Evolutionary conservation across 2,888 invertebrate genomes (phyloP).

Genomic region (Sclerodermus sp.): DNA sequence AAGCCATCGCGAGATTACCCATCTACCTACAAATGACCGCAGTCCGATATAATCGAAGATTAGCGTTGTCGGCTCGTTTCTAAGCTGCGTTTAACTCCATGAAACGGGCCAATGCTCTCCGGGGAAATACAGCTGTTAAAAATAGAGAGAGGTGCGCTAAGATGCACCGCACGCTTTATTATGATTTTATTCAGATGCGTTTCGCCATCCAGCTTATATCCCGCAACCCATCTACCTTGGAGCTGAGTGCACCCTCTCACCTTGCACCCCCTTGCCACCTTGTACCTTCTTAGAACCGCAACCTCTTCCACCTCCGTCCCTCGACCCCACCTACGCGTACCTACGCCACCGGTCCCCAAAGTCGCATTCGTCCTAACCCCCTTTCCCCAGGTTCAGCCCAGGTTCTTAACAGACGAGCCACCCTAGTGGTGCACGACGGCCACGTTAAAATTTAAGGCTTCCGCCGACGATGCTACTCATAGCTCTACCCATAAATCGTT

Average conservation of each 20-base stretch:
- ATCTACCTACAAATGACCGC: too few species aligned
- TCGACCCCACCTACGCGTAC: background rate
- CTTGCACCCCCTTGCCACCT: conserved; percentile 14
- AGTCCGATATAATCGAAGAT: too few species aligned
- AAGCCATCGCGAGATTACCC: too few species aligned
- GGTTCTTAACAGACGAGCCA: conserved; percentile 2
- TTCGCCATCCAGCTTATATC: conserved; percentile 38
- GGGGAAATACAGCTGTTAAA: too few species aligned
- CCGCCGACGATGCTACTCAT: conserved; percentile 48
- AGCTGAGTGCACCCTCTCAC: conserved; percentile 15
- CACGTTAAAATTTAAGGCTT: conserved; percentile 53
- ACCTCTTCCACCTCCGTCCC: conserved; percentile 7
- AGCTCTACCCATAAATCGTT: conserved; percentile 24
- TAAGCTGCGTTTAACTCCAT: too few species aligned
- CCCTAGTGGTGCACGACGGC: conserved; percentile 34
- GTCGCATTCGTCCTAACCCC: conserved; percentile 1
- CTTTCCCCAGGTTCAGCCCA: too few species aligned
- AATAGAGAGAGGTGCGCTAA: conserved; percentile 18
- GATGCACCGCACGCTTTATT: conserved; percentile 44
- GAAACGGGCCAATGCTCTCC: too few species aligned
- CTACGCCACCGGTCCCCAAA: conserved; percentile 5
- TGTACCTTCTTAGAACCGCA: conserved; percentile 16
- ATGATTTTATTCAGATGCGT: conserved; percentile 54
- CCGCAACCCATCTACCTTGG: conserved; percentile 28
- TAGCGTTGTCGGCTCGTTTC: too few species aligned